Evolutionary conservation across 2,888 invertebrate genomes (phyloP), one percentile per base, ranked within the genome.

Genomic region (Lasioglossum lativentre): DNA sequence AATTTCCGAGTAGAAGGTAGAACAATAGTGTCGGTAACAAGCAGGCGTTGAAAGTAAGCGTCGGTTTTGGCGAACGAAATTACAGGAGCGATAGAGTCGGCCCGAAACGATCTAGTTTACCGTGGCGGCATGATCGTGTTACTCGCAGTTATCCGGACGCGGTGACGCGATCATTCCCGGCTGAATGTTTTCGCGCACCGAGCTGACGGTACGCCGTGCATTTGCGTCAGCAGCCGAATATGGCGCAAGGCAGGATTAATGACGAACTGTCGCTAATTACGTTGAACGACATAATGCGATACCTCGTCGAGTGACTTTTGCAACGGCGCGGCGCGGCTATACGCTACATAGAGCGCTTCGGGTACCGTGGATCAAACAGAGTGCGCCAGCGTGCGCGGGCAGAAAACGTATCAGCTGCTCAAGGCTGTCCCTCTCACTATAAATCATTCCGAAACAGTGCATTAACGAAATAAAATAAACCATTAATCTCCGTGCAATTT

Each of bases 191-290:
- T 72, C 77, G 75, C 34, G 68, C 80, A 52, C 42, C 76, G 75
- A 12, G 70, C 75, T 27, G 27, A 59, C 47, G 59, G 23, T 12
- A 63, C 75, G 27, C 70, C 38, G 59, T 27, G 80, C 78, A 52
- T 80, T 75, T 71, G 78, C 80, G 78, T 81, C 79, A 75, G 47
- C 38, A 23, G 42, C 47, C 77, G 83, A 75, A 72, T 79, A 78
- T 75, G 77, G 66, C 86, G 80, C 82, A 75, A 66, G 78, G 86
- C 84, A 88, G 88, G 86, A 92, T 91, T 90, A 91, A 91, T 90
- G 91, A 89, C 82, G 85, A 80, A 85, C 86, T 85, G 80, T 84
- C 83, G 88, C 88, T 92, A 92, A 92, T 92, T 92, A 92, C 88
- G 88, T 86, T 83, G 89, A 89, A 84, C 83, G 85, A 85, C 76